A percentile compares a stretch with the other conserved stretches of the same genome.
Conservation (phyloP, 2,113 vertebrate species). For the Tinamus guttatus region DNA sequence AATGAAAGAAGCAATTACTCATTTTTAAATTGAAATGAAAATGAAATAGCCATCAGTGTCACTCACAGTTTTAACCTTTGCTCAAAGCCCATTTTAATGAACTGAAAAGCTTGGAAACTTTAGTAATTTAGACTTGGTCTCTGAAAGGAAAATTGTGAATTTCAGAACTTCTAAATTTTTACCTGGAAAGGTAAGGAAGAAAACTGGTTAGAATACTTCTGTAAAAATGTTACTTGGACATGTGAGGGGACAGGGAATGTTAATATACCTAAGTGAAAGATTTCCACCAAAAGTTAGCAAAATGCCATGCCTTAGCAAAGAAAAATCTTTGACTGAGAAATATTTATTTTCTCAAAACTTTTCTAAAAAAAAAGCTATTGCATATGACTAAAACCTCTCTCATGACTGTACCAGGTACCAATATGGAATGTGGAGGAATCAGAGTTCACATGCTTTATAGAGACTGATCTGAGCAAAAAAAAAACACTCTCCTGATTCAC, state of each 20-base stretch:
- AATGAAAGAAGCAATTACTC: neutral
- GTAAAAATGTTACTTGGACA: neutral
- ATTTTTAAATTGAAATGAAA: neutral
- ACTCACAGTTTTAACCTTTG: neutral
- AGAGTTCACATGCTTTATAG: neutral
- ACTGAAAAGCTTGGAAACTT: neutral
- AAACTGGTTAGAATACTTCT: neutral
- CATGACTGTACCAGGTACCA: neutral
- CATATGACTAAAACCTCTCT: neutral
- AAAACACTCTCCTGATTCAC: neutral
- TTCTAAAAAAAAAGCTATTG: neutral
- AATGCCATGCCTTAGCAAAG: neutral
- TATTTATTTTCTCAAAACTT: neutral
- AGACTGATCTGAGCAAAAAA: neutral
- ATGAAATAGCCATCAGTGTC: accelerated
- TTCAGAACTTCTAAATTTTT: neutral
- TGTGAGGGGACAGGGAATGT: neutral
- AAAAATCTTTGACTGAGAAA: neutral
- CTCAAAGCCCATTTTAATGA: neutral
- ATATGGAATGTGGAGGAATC: neutral
- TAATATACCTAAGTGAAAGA: neutral
- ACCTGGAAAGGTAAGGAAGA: neutral
- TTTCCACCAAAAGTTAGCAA: neutral
- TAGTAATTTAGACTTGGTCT: neutral
- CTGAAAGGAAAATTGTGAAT: neutral